These are phyloP conservation scores for Cheilosia soror DNA, from an alignment of 2,888 invertebrate species.

Conservation along the genomic window DNA sequence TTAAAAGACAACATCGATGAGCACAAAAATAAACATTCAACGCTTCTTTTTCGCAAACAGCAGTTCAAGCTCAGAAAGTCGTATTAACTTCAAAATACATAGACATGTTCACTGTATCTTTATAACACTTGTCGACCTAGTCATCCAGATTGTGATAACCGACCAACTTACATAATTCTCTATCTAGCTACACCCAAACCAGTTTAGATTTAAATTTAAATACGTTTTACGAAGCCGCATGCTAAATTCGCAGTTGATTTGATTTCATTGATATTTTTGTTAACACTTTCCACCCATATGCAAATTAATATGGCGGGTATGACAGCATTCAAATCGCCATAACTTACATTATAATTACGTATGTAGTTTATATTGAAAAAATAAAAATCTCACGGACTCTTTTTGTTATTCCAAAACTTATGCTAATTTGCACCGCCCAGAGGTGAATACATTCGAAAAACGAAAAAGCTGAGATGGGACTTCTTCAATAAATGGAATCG, in stretches of 20 bases:
- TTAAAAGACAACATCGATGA: too few species aligned
- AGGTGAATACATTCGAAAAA: neutral
- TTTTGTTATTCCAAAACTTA: neutral
- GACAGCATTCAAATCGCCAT: neutral
- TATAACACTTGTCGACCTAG: constrained; percentile 31
- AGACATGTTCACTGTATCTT: neutral
- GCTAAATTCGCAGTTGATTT: constrained; percentile 1
- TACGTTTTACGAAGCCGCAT: neutral
- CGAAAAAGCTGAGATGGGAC: neutral
- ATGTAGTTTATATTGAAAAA: too few species aligned
- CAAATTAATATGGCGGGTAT: neutral
- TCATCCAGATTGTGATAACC: constrained; percentile 1
- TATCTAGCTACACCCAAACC: constrained; percentile 3
- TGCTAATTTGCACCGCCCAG: neutral
- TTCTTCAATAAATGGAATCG: too few species aligned
- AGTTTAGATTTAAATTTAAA: constrained; percentile 3
- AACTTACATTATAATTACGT: neutral
- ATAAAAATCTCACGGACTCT: too few species aligned
- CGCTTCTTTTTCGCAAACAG: too few species aligned
- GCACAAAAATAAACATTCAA: too few species aligned
- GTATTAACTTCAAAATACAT: too few species aligned
- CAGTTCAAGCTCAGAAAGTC: too few species aligned
- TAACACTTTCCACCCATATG: too few species aligned
- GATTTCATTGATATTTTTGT: constrained; percentile 2
- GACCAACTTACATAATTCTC: neutral